Base-by-base conservation (phyloP, 2,888 invertebrate species). In the Ectemnius cavifrons region DNA sequence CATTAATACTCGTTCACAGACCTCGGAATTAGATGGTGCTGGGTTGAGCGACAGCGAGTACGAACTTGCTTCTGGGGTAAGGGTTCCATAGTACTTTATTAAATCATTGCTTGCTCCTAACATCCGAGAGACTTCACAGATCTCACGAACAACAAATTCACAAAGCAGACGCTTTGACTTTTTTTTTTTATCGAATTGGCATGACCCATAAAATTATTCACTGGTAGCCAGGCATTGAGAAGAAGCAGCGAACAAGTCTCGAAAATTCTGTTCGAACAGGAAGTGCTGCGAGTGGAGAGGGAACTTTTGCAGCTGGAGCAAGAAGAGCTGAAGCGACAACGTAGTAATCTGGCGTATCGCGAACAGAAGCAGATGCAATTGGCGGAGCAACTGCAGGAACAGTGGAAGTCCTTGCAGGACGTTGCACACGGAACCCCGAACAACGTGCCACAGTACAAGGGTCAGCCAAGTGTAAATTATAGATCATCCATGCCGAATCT, bases 251-350 rank as follows among this genome's bases (percentile, higher is more conserved):
- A 52, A 52, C 52, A 4, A 52, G 27, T 23, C 18, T 23, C 23
- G 4, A 28, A 58, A 20, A 65, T 52, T 56, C 14, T 49, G 18
- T 67, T 77, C 67, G 58, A 71, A 52, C 81, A 94, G 94, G 94
- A 95, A 90, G 95, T 96, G 23, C 92, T 96, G 46, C 94, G 95
- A 79, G 95, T 96, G 77, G 96, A 96, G 91, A 93, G 95, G 59
- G 96, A 96, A 90, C 92, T 96, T 1, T 90, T 96, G 4, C 96
- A 96, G 88, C 90, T 95, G 60, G 95, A 96, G 87, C 95, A 95
- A 89, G 96, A 96, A 88, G 96, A 96, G 87, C 87, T 96, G 13
- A 94, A 95, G 79, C 92, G 96, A 2, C 95, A 96, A 86, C 92
- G 95, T 13, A 95, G 95, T 84, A 95, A 95, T 87, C 91, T 96